These are phyloP conservation scores for Hymenochirus boettgeri DNA, from an alignment of 2,113 vertebrate species.

Conservation along the genomic window DNA sequence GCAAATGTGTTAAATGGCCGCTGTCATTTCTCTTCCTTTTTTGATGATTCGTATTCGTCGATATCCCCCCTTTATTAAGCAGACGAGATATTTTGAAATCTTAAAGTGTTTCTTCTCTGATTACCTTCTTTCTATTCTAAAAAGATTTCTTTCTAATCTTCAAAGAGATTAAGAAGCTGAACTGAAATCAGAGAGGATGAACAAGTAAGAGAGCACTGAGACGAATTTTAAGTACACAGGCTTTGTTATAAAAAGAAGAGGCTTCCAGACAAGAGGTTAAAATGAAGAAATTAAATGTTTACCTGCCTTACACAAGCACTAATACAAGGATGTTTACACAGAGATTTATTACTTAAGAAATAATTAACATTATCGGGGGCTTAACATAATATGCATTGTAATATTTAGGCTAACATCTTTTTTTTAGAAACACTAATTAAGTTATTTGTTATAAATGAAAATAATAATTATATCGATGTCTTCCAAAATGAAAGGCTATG, in stretches of 20 bases:
- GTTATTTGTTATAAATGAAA: too few relatives aligned
- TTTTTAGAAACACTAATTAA: too few relatives aligned
- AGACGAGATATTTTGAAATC: constrained; percentile 37
- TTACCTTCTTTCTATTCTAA: constrained; percentile 24
- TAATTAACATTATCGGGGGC: too few relatives aligned
- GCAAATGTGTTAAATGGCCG: constrained; percentile 36
- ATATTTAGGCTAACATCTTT: too few relatives aligned
- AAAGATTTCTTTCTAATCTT: constrained; percentile 42
- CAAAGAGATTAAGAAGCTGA: constrained; percentile 43
- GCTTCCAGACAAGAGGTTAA: not conserved
- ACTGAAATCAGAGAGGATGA: constrained; percentile 24
- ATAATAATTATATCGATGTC: too few relatives aligned
- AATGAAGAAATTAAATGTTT: constrained; percentile 7
- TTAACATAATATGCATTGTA: too few relatives aligned
- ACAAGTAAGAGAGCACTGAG: constrained; percentile 28
- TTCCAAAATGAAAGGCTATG: too few relatives aligned
- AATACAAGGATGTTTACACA: not conserved
- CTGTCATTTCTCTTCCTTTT: constrained; percentile 35
- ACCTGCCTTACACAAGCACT: not conserved
- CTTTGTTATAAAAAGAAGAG: constrained; percentile 26
- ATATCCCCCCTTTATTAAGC: constrained; percentile 36
- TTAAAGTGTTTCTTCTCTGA: constrained; percentile 39
- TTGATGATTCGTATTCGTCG: constrained; percentile 32
- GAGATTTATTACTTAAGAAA: not conserved
- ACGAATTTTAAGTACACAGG: constrained; percentile 41